phyloP scores from a whole-genome alignment of 2,888 invertebrate genomes.

The Leucoptera coffeella region DNA sequence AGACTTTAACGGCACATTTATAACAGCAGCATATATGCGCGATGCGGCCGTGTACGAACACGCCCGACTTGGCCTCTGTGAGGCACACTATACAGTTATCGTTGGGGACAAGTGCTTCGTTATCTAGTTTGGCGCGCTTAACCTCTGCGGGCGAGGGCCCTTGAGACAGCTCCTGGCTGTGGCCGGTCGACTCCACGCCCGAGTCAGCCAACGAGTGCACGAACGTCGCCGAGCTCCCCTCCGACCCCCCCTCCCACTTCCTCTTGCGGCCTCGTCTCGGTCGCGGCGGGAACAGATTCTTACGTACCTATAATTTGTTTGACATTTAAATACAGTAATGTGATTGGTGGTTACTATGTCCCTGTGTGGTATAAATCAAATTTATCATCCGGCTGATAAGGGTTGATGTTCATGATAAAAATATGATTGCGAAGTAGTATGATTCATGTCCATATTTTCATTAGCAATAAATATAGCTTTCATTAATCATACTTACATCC shows the following conservation, averaged over 20 bases:
- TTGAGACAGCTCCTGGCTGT: slow-evolving; percentile 13
- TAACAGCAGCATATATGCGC: slow-evolving; percentile 68
- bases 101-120: too few species aligned
- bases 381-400: too few species aligned
- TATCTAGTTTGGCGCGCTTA: too few species aligned
- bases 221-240: background rate
- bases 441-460: too few species aligned
- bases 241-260: background rate
- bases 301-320: slow-evolving; percentile 55
- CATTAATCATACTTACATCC: too few species aligned
- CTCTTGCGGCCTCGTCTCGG: slow-evolving; percentile 29
- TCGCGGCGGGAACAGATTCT: slow-evolving; percentile 62
- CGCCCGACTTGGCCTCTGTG: slow-evolving; percentile 57
- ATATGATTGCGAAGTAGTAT: too few species aligned
- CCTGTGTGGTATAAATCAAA: too few species aligned
- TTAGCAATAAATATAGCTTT: too few species aligned
- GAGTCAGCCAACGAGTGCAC: too few species aligned
- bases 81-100: slow-evolving; percentile 58
- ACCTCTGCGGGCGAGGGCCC: background rate
- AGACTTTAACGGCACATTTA: slow-evolving; percentile 60
- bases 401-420: too few species aligned
- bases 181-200: slow-evolving; percentile 14
- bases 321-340: too few species aligned
- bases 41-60: slow-evolving; percentile 61
- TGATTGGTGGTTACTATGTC: too few species aligned